Evolutionary conservation across 2,888 invertebrate species (phyloP).

Genomic region (Polietes domitor): DNA sequence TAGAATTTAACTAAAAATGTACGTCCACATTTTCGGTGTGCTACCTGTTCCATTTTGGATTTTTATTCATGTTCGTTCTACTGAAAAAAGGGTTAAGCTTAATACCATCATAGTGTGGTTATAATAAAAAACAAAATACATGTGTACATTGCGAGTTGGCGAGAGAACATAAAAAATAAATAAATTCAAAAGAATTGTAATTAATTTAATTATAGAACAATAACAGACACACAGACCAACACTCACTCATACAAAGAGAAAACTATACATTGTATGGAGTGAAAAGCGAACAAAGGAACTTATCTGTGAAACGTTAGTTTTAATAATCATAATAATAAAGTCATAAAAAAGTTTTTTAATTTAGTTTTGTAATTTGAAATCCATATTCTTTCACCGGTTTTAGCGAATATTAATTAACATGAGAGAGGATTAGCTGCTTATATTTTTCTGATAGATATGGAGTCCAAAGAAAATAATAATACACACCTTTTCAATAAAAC

Average conservation of each 20-base stretch:
- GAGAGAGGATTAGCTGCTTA: neutral
- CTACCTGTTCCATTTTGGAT: neutral
- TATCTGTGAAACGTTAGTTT: neutral
- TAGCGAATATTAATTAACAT: neutral
- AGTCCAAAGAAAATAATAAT: too few species aligned
- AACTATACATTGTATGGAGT: neutral
- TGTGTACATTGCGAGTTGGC: too few species aligned
- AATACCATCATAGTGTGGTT: conserved; percentile 37
- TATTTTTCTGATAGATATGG: too few species aligned
- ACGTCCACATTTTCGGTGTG: neutral
- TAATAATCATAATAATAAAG: conserved; percentile 8
- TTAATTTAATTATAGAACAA: conserved; percentile 56
- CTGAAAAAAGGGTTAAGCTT: conserved; percentile 47
- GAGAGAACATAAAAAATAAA: conserved; percentile 25
- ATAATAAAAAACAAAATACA: conserved; percentile 15
- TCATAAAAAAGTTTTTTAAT: neutral
- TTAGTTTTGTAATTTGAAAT: neutral
- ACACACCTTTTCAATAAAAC: too few species aligned
- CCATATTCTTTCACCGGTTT: conserved; percentile 1
- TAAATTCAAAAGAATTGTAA: conserved; percentile 53
- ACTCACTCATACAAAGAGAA: neutral
- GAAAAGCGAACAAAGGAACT: neutral
- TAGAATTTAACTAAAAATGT: neutral
- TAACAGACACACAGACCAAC: conserved; percentile 11
- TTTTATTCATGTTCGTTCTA: conserved; percentile 5